Evolutionary conservation across 2,888 invertebrate species (phyloP), one percentile per base, ranked within the genome.

Genomic region (Doris montereyensis): DNA sequence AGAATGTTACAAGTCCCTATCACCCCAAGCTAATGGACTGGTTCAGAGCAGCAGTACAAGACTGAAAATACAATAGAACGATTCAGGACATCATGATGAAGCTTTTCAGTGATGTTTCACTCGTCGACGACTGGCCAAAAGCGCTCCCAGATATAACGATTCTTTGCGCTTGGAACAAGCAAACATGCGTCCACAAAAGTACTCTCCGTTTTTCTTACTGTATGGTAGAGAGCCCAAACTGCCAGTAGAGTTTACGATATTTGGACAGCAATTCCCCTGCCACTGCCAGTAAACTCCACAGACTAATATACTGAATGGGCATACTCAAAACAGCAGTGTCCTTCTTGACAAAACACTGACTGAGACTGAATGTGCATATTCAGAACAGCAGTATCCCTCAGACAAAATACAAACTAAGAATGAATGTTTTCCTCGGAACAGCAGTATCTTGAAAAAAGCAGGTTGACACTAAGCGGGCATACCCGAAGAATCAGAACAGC

Each of bases 1-100:
- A 60, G 32, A 74, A 74, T 28, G 30, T 74, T 24, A 74, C 74
- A 58, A 74, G 74, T 21, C 58, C 74, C 60, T 74, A 74, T 60
- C 74, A 74, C 58, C 74, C 62, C 74, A 74, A 57, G 60, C 74
- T 30, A 74, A 60, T 74, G 74, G 60, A 24, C 60, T 74, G 24
- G 74, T 74, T 60, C 32, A 74, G 60, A 3, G 32, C 62, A 76
- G 62, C 65, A n/a, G n/a, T n/a, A n/a, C n/a, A n/a, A n/a, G n/a
- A n/a, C n/a, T n/a, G n/a, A n/a, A n/a, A n/a, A n/a, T n/a, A n/a
- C n/a, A 34, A 58, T 30, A 52, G 58, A 74, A 74, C 58, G 30
- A 60, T 60, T 26, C 74, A 74, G 62, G 57, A 52, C 58, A 24
- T 57, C 4, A 24, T 74, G 74, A 52, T 60, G 60, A 74, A 74